Conservation (phyloP, 1,140 invertebrate genomes). For the Drosophila guanche region DNA sequence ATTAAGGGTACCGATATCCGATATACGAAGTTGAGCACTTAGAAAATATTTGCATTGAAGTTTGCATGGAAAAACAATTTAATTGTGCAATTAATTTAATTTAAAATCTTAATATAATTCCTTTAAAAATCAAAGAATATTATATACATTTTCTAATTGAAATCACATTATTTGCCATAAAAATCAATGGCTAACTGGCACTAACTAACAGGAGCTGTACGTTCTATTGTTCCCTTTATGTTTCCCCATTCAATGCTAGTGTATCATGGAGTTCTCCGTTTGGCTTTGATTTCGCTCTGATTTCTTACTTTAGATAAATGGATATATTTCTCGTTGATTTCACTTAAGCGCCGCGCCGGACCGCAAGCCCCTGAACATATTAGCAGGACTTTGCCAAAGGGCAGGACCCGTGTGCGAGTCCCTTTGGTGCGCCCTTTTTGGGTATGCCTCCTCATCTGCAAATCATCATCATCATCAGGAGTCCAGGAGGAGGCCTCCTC, state of each 20-base stretch:
- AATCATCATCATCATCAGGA: conserved; percentile 56
- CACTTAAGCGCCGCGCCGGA: conserved; percentile 60
- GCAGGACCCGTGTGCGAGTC: conserved; percentile 10
- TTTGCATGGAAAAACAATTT: no score
- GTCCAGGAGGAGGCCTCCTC: conserved; percentile 12
- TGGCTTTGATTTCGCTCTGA: conserved; percentile 18
- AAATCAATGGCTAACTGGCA: no score
- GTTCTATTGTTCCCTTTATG: background rate
- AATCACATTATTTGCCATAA: no score
- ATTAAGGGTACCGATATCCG: no score
- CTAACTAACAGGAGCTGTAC: no score
- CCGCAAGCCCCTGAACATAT: conserved; percentile 66
- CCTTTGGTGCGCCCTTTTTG: conserved; percentile 19
- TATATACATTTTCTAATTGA: no score
- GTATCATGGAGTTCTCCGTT: conserved; percentile 11
- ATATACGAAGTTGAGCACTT: no score
- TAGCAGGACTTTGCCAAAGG: conserved; percentile 34
- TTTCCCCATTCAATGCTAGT: background rate
- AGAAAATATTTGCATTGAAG: no score
- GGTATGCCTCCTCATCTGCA: conserved; percentile 52
- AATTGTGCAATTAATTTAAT: no score
- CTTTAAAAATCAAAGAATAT: no score
- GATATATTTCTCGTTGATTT: conserved; percentile 69
- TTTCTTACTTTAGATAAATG: conserved; percentile 38
- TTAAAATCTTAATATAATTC: no score